These are phyloP conservation scores for Ailurus styani DNA, from an alignment of 2,113 vertebrate genomes.

Conservation along the genomic window DNA sequence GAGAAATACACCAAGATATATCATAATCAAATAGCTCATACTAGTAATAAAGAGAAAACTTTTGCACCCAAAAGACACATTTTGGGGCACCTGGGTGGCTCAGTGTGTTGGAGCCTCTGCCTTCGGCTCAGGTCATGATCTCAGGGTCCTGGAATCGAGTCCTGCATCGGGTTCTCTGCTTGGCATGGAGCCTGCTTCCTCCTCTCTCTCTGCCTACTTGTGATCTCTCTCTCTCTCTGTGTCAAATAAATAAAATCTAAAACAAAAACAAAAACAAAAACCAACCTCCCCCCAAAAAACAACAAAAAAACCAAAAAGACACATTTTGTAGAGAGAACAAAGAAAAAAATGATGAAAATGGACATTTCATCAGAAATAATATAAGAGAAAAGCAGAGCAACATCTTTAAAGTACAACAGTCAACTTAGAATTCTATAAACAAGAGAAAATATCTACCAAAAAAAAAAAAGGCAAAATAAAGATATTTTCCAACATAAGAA, in stretches of 20 bases:
- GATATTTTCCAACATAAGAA: background rate
- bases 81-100: no score
- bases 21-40: background rate
- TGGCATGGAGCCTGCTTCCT: no score
- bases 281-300: no score
- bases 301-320: no score
- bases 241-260: no score
- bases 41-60: background rate
- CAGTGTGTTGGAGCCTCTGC: no score
- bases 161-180: no score
- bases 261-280: no score
- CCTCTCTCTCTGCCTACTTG: no score
- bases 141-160: no score
- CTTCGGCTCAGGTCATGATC: no score
- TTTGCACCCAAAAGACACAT: background rate
- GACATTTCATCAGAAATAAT: background rate
- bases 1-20: background rate
- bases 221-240: no score
- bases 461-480: conserved; percentile 25
- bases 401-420: background rate
- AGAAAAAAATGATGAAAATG: background rate
- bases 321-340: background rate
- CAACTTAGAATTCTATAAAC: background rate
- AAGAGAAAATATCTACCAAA: background rate
- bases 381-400: background rate